Base-by-base conservation (phyloP, 2,888 invertebrate species). In the Ophion costatus region DNA sequence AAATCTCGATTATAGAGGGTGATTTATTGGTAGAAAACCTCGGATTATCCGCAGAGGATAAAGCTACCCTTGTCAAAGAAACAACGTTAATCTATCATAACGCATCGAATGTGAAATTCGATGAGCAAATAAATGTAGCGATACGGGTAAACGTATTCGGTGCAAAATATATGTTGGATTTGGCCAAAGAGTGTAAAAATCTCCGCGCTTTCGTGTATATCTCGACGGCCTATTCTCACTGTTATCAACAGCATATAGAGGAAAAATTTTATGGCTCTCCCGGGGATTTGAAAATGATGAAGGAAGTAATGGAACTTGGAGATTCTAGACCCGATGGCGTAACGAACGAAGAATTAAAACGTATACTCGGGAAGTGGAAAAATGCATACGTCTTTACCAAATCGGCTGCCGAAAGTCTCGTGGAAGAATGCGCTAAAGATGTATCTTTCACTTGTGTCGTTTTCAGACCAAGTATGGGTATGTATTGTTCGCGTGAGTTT, bases 181-280 rank as follows among this genome's bases (percentile, higher is more conserved):
- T 92, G 42, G 91, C 90, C 7, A 84, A 29, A 59, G 85, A 88
- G 0, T 92, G 91, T 67, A 83, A 77, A 11, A 83, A 86, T 5
- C 84, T 92, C 1, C 66, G 83, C 38, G 83, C 86, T 5, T 92
- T 91, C 61, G 24, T 88, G 5, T 89, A 91, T 63, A 84, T 92
- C 5, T 92, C 92, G 6, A 89, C 91, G 11, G 90, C 89, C 1
- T 92, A 84, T 78, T 88, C 91, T 0, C 89, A 91, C 63, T 84
- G 84, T 66, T 89, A 90, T 64, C 76, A 75, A 5, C 9, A 74
- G 33, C 75, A 85, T 11, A 81, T 90, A 33, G 88, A 91, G 42
- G 92, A 92, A 20, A 87, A 87, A 51, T 91, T 90, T 86, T 91
- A 92, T 83, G 74, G 87, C 0, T 59, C 90, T 9, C 90, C 91